These are phyloP conservation scores for Hanleya hanleyi DNA, from an alignment of 2,888 invertebrate species.

Conservation along the genomic window DNA sequence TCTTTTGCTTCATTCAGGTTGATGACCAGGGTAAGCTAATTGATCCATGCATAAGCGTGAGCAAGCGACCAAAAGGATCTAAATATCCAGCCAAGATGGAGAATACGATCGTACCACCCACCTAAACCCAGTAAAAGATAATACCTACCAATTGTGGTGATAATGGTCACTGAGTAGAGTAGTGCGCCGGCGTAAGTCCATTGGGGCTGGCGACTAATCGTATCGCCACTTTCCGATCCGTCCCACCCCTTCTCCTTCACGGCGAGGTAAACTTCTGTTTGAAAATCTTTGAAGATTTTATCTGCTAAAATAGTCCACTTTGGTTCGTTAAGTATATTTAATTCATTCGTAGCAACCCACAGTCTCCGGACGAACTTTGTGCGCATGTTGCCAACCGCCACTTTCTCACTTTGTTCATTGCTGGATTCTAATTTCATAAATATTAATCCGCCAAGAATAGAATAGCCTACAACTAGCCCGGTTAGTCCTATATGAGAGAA, in stretches of 20 bases:
- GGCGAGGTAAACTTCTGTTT: conserved; percentile 85
- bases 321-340: conserved; percentile 87
- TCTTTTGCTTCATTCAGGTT: no score
- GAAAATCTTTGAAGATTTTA: conserved; percentile 85
- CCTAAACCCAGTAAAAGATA: no score
- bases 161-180: conserved; percentile 88
- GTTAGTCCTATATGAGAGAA: conserved; percentile 97
- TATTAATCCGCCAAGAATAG: conserved; percentile 91
- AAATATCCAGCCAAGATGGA: no score
- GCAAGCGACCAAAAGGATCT: no score
- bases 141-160: conserved; percentile 89
- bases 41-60: no score
- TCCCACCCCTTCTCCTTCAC: conserved; percentile 87
- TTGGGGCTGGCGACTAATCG: conserved; percentile 76
- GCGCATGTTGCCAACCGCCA: conserved; percentile 38
- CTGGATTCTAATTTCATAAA: conserved; percentile 83
- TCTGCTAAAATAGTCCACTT: conserved; percentile 92
- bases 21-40: no score
- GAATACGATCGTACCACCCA: no score
- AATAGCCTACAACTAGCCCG: conserved; percentile 90
- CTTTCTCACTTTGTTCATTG: conserved; percentile 48
- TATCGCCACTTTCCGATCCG: conserved; percentile 76
- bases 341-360: conserved; percentile 90
- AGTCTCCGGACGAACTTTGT: conserved; percentile 72
- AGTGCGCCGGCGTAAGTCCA: conserved; percentile 90